phyloP scores from a whole-genome alignment of 1,140 invertebrate species.

The Papilio polyxenes region DNA sequence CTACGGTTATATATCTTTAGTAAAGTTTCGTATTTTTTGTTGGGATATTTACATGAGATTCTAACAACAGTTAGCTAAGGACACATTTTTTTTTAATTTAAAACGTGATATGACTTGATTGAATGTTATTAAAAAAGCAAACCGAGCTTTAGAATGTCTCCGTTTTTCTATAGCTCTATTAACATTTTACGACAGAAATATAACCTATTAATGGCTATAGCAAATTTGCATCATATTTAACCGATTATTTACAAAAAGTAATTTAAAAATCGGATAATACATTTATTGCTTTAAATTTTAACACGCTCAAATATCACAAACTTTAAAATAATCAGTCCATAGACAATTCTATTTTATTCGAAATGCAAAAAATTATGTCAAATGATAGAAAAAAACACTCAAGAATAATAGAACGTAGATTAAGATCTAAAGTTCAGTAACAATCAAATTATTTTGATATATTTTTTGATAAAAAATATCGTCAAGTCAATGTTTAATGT shows the following conservation, averaged over 20 bases:
- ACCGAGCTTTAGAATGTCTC: background rate
- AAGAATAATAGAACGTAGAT: constrained; percentile 40
- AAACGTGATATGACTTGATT: background rate
- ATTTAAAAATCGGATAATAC: too few species aligned
- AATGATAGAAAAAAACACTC: constrained; percentile 28
- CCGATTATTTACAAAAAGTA: too few species aligned
- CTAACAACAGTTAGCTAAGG: background rate
- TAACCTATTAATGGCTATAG: too few species aligned
- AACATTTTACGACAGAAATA: background rate
- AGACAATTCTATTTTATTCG: too few species aligned
- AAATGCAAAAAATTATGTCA: too few species aligned
- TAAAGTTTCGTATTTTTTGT: background rate
- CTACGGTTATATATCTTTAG: too few species aligned
- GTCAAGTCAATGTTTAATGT: too few species aligned
- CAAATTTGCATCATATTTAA: background rate
- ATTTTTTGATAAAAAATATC: background rate
- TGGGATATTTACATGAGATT: background rate
- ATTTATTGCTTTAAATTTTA: background rate
- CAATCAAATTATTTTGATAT: too few species aligned
- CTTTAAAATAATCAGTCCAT: background rate
- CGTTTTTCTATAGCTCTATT: background rate
- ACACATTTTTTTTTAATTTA: background rate
- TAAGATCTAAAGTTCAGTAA: background rate
- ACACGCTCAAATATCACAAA: too few species aligned
- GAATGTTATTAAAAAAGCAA: background rate